phyloP scores from a whole-genome alignment of 2,888 invertebrate genomes.

The Theodoxus fluviatilis region DNA sequence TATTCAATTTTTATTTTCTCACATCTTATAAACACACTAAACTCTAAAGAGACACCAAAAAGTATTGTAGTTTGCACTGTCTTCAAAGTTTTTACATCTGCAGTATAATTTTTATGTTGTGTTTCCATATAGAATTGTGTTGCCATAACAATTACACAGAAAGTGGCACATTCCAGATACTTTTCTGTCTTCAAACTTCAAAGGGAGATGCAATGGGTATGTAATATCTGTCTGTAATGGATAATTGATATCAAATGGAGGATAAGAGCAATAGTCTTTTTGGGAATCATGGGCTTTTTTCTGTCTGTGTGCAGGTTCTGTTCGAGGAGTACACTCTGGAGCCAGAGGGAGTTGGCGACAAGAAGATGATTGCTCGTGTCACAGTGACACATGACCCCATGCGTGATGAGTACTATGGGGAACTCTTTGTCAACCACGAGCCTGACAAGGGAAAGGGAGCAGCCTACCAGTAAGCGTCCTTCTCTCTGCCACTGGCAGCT shows the following conservation, averaged over 20 bases:
- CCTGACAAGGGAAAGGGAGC: too few species aligned
- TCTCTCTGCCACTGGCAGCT: too few species aligned
- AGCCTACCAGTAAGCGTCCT: slow-evolving; percentile 75
- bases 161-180: too few species aligned
- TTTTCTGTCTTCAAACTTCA: too few species aligned
- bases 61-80: neutral
- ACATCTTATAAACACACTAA: neutral
- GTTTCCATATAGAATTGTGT: too few species aligned
- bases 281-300: neutral
- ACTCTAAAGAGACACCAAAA: neutral
- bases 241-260: neutral
- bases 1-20: neutral
- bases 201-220: too few species aligned
- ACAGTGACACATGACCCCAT: slow-evolving; percentile 86
- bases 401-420: slow-evolving; percentile 87
- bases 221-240: too few species aligned
- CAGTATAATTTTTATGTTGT: too few species aligned
- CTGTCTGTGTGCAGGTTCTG: slow-evolving; percentile 38
- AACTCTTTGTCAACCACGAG: slow-evolving; percentile 87
- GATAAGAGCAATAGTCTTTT: neutral
- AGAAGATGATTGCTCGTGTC: slow-evolving; percentile 84
- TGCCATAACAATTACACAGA: too few species aligned
- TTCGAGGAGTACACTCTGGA: slow-evolving; percentile 73
- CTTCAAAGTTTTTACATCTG: neutral
- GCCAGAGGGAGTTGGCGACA: slow-evolving; percentile 77